Conservation (phyloP, 2,888 invertebrate species). For the Ischnus inquisitorius region DNA sequence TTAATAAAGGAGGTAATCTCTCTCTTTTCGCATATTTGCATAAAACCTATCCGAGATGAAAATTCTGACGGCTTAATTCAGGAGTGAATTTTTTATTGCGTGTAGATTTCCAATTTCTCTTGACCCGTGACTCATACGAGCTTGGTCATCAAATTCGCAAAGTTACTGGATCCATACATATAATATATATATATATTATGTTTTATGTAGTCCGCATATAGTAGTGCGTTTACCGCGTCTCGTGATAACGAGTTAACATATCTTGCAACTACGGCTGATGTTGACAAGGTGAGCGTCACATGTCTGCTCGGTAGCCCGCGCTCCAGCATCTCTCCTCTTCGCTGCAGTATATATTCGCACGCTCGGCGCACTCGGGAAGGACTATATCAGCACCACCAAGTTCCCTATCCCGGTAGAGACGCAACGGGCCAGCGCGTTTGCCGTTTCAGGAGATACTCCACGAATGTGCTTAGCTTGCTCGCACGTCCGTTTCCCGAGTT, state of each 20-base stretch:
- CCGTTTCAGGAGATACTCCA: conserved; percentile 9
- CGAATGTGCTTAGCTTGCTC: conserved; percentile 57
- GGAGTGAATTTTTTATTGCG: not conserved
- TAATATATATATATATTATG: no score
- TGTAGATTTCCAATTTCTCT: not conserved
- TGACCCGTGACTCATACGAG: conserved; percentile 2
- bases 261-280: conserved; percentile 43
- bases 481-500: conserved; percentile 60
- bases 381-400: conserved; percentile 1
- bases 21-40: no score
- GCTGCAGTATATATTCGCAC: conserved; percentile 52
- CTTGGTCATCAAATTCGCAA: conserved; percentile 26
- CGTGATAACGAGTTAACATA: conserved; percentile 50
- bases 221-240: conserved; percentile 11
- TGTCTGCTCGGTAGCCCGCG: conserved; percentile 38
- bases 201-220: not conserved
- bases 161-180: not conserved
- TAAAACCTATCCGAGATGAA: no score
- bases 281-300: conserved; percentile 40
- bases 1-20: no score
- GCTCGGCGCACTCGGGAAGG: conserved; percentile 16
- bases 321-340: conserved; percentile 39
- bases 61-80: not conserved
- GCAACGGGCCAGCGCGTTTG: conserved; percentile 36
- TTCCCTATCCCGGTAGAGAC: conserved; percentile 7